phyloP scores from a whole-genome alignment of 2,113 vertebrate species.

The Pomatorhinus ruficollis region DNA sequence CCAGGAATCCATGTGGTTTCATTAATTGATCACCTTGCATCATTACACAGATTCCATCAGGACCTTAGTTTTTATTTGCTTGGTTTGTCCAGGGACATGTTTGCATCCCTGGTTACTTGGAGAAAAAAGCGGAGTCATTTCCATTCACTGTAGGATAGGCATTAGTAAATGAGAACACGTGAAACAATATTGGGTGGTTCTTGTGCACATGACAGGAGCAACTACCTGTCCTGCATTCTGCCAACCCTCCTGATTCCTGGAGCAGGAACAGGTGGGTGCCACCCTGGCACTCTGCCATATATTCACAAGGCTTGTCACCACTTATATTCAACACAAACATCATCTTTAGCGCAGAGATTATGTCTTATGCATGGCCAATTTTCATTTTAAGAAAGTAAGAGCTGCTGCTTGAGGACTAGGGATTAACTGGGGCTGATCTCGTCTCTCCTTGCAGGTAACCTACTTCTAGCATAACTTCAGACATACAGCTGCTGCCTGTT shows the following conservation, averaged over 20 bases:
- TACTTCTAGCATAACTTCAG: background rate
- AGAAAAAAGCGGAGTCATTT: background rate
- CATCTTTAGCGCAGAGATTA: background rate
- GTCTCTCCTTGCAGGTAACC: background rate
- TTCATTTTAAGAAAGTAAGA: background rate
- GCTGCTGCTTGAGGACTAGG: background rate
- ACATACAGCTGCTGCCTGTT: background rate
- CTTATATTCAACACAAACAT: background rate
- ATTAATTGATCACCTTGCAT: accelerated
- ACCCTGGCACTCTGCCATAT: background rate
- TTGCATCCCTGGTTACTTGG: background rate
- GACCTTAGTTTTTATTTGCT: background rate
- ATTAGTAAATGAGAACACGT: background rate
- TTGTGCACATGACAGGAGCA: background rate
- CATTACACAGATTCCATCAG: accelerated
- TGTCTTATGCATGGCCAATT: background rate
- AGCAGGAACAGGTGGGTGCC: background rate
- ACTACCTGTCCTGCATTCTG: background rate
- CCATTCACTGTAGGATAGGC: background rate
- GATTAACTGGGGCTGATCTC: background rate
- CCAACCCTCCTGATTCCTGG: background rate
- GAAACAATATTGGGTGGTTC: background rate
- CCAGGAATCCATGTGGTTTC: background rate
- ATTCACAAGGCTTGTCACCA: background rate
- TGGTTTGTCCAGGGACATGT: background rate